Percentiles rank a stretch among this genome's conserved stretches.
Evolutionary conservation across 2,797 vertebrate genomes (phyloP).

Genomic region (Babyrousa celebensis): DNA sequence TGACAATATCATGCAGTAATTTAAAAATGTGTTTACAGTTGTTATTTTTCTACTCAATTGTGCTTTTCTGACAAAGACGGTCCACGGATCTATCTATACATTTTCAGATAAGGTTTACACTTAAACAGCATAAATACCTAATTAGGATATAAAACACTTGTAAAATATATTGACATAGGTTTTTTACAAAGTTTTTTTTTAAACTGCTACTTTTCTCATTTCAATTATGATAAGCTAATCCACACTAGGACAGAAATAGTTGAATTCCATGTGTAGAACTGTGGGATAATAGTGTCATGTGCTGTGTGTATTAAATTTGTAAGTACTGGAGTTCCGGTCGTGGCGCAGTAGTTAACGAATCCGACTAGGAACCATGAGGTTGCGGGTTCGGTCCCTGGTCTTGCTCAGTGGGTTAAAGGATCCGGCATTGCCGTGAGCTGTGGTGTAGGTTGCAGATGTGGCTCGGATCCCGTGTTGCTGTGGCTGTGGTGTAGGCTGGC

Average conservation of each 20-base stretch:
- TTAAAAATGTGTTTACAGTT: conserved; percentile 34
- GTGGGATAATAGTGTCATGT: neutral
- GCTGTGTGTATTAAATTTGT: neutral
- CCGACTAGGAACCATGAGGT: no score
- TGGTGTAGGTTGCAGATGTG: no score
- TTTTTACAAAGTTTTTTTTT: neutral
- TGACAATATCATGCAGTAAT: neutral
- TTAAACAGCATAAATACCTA: neutral
- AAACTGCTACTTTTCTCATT: conserved; percentile 10
- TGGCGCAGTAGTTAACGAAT: no score
- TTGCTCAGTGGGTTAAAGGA: no score
- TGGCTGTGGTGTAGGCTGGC: no score
- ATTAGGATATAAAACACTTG: conserved; percentile 32
- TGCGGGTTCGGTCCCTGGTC: no score
- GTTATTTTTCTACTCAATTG: conserved; percentile 53
- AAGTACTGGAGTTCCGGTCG: neutral
- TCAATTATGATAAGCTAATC: conserved; percentile 49
- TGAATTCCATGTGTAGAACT: neutral
- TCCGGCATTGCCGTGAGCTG: no score
- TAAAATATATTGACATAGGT: neutral
- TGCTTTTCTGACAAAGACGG: conserved; percentile 39
- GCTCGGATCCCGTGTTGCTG: no score
- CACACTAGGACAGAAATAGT: conserved; percentile 35
- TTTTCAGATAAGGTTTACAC: conserved; percentile 19
- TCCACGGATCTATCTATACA: neutral